Evolutionary conservation across 1,140 invertebrate species (phyloP).

Genomic region (Penaeus japonicus): DNA sequence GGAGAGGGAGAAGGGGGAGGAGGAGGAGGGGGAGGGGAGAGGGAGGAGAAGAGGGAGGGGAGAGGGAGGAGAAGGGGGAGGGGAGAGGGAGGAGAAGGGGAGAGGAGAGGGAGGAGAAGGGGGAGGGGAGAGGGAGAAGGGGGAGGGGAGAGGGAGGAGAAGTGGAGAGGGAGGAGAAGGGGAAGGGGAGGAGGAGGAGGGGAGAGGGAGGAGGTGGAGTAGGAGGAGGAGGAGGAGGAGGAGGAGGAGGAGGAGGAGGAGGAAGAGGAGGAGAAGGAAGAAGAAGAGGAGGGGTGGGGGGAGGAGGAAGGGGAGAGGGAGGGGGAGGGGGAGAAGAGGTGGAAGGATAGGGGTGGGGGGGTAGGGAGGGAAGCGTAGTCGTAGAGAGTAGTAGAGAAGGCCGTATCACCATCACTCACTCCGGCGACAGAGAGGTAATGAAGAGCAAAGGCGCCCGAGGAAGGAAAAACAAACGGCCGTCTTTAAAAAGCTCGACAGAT

Average conservation of each 20-base stretch:
- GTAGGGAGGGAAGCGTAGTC: too few relatives aligned
- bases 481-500: too few relatives aligned
- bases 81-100: background rate
- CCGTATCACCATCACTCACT: too few relatives aligned
- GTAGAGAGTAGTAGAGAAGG: too few relatives aligned
- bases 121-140: background rate
- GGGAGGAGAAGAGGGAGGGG: background rate
- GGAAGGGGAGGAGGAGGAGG: background rate
- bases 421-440: too few relatives aligned
- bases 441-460: too few relatives aligned
- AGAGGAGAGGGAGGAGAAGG: background rate
- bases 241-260: background rate
- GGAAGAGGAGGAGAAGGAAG: background rate
- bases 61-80: background rate
- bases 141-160: background rate
- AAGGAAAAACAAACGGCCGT: too few relatives aligned
- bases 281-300: background rate
- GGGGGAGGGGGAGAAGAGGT: background rate
- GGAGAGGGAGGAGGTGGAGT: background rate
- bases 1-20: background rate
- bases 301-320: background rate
- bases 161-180: background rate
- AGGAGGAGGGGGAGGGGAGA: background rate
- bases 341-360: background rate
- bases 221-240: background rate